phyloP scores from a whole-genome alignment of 1,140 invertebrate genomes.

The Aradophagus sp. region DNA sequence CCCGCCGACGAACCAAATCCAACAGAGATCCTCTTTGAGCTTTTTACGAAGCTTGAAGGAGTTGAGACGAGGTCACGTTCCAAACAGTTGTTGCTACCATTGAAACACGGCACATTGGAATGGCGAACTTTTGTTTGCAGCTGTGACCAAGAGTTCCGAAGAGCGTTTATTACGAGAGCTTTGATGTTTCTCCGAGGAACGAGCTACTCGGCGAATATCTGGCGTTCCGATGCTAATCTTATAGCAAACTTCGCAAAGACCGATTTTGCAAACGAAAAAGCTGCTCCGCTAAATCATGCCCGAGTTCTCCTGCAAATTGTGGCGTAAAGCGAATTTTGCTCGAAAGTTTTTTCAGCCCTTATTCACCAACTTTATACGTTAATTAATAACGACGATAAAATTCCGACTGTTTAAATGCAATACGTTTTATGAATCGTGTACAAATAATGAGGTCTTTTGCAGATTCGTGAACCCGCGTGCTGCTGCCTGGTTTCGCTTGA shows the following conservation, averaged over 20 bases:
- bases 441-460: no score
- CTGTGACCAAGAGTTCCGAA: constrained; percentile 57
- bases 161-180: constrained; percentile 58
- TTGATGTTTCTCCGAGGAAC: constrained; percentile 53
- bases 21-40: constrained; percentile 42
- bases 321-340: no score
- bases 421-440: no score
- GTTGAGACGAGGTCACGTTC: constrained; percentile 48
- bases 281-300: no score
- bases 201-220: constrained; percentile 43
- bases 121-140: constrained; percentile 63
- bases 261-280: constrained; percentile 22
- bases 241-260: constrained; percentile 23
- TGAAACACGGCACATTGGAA: constrained; percentile 41
- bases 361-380: no score
- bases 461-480: no score
- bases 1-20: constrained; percentile 27
- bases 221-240: constrained; percentile 41
- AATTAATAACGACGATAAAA: no score
- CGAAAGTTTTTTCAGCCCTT: no score
- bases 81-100: constrained; percentile 52
- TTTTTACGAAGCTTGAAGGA: constrained; percentile 43
- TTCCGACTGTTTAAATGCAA: no score
- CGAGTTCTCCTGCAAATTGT: no score
- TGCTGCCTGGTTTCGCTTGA: no score